phyloP scores from a whole-genome alignment of 2,797 vertebrate genomes.

The Eidolon dupreanum region DNA sequence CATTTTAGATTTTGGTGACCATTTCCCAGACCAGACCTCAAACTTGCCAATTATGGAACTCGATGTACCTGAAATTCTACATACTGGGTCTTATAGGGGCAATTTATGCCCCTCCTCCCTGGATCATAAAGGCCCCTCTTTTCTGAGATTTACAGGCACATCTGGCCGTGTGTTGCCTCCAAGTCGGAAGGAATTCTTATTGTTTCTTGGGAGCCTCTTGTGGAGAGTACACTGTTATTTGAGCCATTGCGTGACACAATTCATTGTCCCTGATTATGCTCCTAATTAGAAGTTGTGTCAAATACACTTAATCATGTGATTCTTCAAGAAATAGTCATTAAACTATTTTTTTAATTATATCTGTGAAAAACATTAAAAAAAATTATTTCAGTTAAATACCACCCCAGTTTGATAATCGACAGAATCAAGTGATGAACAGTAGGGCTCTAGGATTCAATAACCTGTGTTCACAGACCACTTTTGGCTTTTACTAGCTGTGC shows the following conservation, averaged over 20 bases:
- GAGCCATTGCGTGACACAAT: background rate
- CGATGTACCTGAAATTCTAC: background rate
- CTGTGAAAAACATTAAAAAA: background rate
- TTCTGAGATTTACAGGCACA: background rate
- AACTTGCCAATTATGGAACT: background rate
- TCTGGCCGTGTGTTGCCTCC: background rate
- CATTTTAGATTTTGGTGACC: background rate
- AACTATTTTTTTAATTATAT: background rate
- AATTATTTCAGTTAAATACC: background rate
- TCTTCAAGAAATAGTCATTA: background rate
- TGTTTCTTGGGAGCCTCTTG: background rate
- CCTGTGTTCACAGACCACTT: background rate
- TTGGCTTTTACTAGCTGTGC: background rate
- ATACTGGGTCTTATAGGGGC: background rate
- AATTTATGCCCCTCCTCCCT: background rate
- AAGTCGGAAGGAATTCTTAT: background rate
- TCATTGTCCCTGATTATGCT: background rate
- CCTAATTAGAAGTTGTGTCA: background rate
- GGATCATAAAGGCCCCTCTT: background rate
- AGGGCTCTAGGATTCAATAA: background rate
- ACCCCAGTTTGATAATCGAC: background rate
- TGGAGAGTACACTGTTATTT: background rate
- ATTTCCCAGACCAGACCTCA: background rate
- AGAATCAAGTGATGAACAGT: background rate
- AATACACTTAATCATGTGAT: background rate